These are phyloP conservation scores for Pangasianodon gigas DNA, from an alignment of 2,113 vertebrate genomes.

Conservation along the genomic window DNA sequence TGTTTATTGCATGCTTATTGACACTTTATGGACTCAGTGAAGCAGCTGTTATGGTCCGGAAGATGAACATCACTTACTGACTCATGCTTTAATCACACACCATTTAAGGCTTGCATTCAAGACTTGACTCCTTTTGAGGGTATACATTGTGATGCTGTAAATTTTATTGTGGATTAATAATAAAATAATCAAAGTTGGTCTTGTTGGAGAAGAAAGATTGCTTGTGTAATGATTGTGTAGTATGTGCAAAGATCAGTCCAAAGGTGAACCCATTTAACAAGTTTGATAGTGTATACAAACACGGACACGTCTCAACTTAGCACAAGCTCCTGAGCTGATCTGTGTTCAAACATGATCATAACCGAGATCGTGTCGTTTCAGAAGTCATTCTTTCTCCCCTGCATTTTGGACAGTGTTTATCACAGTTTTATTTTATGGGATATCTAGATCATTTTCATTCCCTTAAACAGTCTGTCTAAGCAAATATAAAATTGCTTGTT, in stretches of 20 bases:
- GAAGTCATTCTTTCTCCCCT: background rate
- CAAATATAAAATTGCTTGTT: background rate
- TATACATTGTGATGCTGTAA: background rate
- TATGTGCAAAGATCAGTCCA: background rate
- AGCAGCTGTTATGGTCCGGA: background rate
- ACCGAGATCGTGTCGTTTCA: background rate
- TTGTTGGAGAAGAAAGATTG: background rate
- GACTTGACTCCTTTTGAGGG: background rate
- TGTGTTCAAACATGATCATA: background rate
- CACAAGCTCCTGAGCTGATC: background rate
- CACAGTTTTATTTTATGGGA: background rate
- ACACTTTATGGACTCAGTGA: background rate
- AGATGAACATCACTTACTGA: background rate
- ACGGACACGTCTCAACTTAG: background rate
- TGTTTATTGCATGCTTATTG: background rate
- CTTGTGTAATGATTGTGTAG: background rate
- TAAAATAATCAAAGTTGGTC: background rate
- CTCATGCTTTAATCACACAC: background rate
- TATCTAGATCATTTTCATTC: background rate
- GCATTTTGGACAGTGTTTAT: background rate
- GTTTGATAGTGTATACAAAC: background rate
- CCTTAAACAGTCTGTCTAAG: background rate
- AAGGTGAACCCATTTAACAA: slow-evolving; percentile 2
- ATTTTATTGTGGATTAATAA: background rate
- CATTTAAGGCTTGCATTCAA: slow-evolving; percentile 3